Evolutionary conservation across 2,113 vertebrate species (phyloP).

Genomic region (Limanda limanda): DNA sequence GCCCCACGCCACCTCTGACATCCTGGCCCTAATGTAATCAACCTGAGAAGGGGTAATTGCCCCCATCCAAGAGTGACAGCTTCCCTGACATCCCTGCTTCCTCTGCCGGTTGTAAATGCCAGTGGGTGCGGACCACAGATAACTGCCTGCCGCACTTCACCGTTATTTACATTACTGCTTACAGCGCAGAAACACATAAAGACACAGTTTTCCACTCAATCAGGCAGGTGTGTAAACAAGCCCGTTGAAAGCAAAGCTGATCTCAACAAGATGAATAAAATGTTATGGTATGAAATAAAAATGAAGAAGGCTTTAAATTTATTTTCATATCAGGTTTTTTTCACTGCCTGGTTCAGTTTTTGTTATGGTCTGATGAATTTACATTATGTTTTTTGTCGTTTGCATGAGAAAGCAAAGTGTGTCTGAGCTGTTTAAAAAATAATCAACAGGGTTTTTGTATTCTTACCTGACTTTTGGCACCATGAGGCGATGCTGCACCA

Average conservation of each 20-base stretch:
- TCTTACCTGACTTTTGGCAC: conserved; percentile 96
- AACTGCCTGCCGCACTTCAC: conserved; percentile 78
- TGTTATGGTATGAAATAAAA: conserved; percentile 39
- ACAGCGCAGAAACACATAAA: conserved; percentile 69
- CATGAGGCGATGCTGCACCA: conserved; percentile 98
- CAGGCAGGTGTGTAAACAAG: conserved; percentile 49
- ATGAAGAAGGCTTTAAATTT: conserved; percentile 2
- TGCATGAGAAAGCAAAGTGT: neutral
- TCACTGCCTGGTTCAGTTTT: neutral
- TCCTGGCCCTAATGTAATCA: conserved; percentile 86
- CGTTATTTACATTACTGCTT: conserved; percentile 85
- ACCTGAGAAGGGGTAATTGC: conserved; percentile 85
- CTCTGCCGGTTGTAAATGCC: conserved; percentile 86
- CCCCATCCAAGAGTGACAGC: conserved; percentile 83
- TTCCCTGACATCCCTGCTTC: conserved; percentile 87
- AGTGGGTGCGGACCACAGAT: conserved; percentile 75
- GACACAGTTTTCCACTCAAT: conserved; percentile 58
- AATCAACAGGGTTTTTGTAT: neutral
- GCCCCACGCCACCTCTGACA: conserved; percentile 80
- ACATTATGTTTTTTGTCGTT: neutral
- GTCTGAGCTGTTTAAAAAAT: neutral
- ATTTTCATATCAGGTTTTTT: conserved; percentile 4
- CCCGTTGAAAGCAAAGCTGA: conserved; percentile 2
- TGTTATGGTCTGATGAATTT: no score
- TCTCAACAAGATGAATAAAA: conserved; percentile 16